A percentile compares a stretch with the other conserved stretches of the same genome.
These are phyloP conservation scores for Frankliniella fusca DNA, from an alignment of 2,888 invertebrate species.

Conservation along the genomic window DNA sequence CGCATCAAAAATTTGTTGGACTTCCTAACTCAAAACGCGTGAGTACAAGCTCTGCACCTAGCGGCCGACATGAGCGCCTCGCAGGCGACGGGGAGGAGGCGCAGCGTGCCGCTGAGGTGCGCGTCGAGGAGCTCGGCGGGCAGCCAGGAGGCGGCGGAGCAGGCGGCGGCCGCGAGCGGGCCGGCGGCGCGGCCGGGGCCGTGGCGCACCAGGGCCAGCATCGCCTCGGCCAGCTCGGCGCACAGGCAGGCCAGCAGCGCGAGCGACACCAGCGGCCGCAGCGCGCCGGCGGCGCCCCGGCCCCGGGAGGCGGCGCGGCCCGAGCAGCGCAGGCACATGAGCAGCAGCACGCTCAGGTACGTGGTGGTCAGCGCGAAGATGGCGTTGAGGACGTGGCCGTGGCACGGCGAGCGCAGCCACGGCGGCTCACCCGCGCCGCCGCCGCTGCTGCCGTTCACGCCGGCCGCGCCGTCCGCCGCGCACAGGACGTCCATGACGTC, in stretches of 20 bases:
- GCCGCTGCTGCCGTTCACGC: slow-evolving; percentile 19
- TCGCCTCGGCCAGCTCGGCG: slow-evolving; percentile 38
- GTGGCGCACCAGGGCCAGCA: slow-evolving; percentile 11
- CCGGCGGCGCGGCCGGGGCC: slow-evolving; percentile 34
- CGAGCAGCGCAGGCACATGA: slow-evolving; percentile 38
- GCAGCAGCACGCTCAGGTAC: slow-evolving; percentile 38
- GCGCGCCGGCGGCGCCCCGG: slow-evolving; percentile 35
- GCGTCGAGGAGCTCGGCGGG: slow-evolving; percentile 37
- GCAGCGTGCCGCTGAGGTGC: slow-evolving; percentile 37
- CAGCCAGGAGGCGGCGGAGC: slow-evolving; percentile 34
- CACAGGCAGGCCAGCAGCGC: slow-evolving; percentile 39
- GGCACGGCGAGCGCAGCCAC: slow-evolving; percentile 35
- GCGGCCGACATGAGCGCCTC: slow-evolving; percentile 35
- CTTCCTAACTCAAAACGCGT: too few relatives aligned
- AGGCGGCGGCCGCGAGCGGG: slow-evolving; percentile 31
- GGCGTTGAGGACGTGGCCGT: slow-evolving; percentile 37
- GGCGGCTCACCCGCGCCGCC: slow-evolving; percentile 33
- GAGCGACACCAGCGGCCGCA: slow-evolving; percentile 38
- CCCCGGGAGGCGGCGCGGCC: not conserved
- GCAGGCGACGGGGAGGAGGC: slow-evolving; percentile 38
- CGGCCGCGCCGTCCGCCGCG: slow-evolving; percentile 29
- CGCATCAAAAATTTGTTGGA: too few relatives aligned
- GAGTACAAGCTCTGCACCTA: not conserved
- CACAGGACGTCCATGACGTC: slow-evolving; percentile 42
- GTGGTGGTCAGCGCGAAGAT: slow-evolving; percentile 35